phyloP scores from a whole-genome alignment of 2,888 invertebrate species.

The Xylota sylvarum region DNA sequence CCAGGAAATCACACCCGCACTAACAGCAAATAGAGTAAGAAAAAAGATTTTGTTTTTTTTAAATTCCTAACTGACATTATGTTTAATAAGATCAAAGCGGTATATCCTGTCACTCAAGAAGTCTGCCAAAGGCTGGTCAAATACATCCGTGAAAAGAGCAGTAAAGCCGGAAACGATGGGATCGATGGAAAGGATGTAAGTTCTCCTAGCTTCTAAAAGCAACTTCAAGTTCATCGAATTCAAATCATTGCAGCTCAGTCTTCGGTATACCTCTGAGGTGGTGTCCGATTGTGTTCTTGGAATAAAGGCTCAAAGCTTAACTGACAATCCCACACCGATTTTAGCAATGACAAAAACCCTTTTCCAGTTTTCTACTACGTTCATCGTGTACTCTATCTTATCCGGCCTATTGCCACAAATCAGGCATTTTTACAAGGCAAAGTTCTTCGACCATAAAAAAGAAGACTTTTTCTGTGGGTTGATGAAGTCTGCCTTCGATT shows the following conservation, averaged over 20 bases:
- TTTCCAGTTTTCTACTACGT: conserved; percentile 78
- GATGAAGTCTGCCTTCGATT: conserved; percentile 4
- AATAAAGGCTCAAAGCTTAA: conserved; percentile 84
- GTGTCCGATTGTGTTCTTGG: conserved; percentile 85
- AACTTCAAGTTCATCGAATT: not conserved
- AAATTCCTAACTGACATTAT: not conserved
- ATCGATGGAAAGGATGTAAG: conserved; percentile 84
- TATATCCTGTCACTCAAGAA: conserved; percentile 85
- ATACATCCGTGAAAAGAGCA: conserved; percentile 82
- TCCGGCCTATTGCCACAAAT: conserved; percentile 80
- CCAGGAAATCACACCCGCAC: conserved; percentile 85
- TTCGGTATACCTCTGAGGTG: conserved; percentile 84
- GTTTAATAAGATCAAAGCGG: conserved; percentile 83
- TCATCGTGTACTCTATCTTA: conserved; percentile 78
- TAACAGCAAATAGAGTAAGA: conserved; percentile 85
- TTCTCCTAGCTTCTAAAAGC: not conserved
- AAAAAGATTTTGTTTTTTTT: not conserved
- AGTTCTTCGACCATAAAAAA: conserved; percentile 66
- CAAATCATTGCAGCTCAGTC: conserved; percentile 78
- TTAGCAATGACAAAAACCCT: conserved; percentile 80
- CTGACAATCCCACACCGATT: conserved; percentile 81
- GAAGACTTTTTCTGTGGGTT: conserved; percentile 44
- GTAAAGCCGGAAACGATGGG: conserved; percentile 80
- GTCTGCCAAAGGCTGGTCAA: conserved; percentile 84
- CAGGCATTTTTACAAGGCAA: conserved; percentile 76